Base-by-base conservation (phyloP, 2,113 vertebrate genomes). In the Hemiscyllium ocellatum region DNA sequence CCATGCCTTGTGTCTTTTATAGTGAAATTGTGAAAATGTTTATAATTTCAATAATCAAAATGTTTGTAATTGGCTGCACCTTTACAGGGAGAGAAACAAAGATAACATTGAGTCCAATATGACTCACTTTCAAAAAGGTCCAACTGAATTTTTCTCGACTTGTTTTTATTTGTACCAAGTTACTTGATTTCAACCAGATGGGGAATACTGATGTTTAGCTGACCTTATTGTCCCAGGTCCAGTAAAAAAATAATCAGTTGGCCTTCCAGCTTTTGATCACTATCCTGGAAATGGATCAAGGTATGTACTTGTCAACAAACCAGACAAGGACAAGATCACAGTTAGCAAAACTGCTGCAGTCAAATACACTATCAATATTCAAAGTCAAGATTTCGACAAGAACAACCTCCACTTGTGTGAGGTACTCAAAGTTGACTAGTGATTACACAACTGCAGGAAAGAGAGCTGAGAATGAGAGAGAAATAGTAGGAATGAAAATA, bases 11-110 rank as follows among this genome's bases (percentile, higher is more conserved):
- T 72, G 17, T 37, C 66, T 94, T 94, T 1, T 72, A 33, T 4
- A 95, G 20, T 72, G 2, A 72, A 95, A 42, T 70, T 42, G 22
- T 61, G 22, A 95, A 95, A 94, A 72, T 12, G 66, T 42, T 89
- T 89, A 47, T 50, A 20, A 50, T 47, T 94, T 94, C 86, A 56
- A 72, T 47, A 12, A 94, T 95, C 93, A 72, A 95, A 68, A 94
- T 68, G 17, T 22, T 33, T 69, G 19, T 19, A 94, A 66, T 19
- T 69, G 22, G 24, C 56, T 50, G 26, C 29, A 95, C 50, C 22
- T 94, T 50, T 50, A 4, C 7, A 61, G 56, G 56, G 56, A 61
- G 56, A 61, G 56, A 61, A 61, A 61, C 56, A 61, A 12, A 12
- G 56, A 61, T 7, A 61, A 61, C 56, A 61, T 61, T 61, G 56